Evolutionary conservation across 2,888 invertebrate species (phyloP).

Genomic region (Erpobdella octoculata): DNA sequence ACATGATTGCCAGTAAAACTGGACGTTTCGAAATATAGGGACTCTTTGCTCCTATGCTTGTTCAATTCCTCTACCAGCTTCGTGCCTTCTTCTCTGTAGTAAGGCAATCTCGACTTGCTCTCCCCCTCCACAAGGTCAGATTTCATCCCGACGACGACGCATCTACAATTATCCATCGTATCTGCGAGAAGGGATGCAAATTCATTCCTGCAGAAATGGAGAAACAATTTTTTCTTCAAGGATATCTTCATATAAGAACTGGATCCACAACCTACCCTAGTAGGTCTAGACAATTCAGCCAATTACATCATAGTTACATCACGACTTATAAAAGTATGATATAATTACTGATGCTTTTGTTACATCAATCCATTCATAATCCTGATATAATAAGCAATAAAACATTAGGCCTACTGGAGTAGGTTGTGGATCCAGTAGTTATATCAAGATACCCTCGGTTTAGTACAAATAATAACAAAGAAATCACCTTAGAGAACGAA

Average conservation of each 20-base stretch:
- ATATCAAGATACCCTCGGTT: too few species aligned
- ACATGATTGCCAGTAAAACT: constrained; percentile 46
- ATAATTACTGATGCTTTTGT: too few species aligned
- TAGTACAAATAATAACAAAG: background rate
- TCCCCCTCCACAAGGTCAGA: constrained; percentile 40
- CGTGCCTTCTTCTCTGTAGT: constrained; percentile 40
- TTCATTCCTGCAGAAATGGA: constrained; percentile 42
- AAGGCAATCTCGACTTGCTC: constrained; percentile 40
- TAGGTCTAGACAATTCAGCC: too few species aligned
- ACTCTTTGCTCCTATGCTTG: background rate
- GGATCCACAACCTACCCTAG: too few species aligned
- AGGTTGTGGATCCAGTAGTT: too few species aligned
- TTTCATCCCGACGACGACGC: constrained; percentile 48
- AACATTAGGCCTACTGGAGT: too few species aligned
- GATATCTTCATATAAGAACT: too few species aligned
- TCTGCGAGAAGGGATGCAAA: constrained; percentile 45
- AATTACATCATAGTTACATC: too few species aligned
- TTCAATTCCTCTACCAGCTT: constrained; percentile 35
- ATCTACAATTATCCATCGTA: constrained; percentile 46
- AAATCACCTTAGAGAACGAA: constrained; percentile 48
- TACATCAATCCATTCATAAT: too few species aligned
- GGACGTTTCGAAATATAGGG: constrained; percentile 48
- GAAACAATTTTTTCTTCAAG: background rate
- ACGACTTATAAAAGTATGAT: background rate
- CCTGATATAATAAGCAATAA: too few species aligned